phyloP scores from a whole-genome alignment of 2,113 vertebrate species.

The Speoplatyrhinus poulsoni region DNA sequence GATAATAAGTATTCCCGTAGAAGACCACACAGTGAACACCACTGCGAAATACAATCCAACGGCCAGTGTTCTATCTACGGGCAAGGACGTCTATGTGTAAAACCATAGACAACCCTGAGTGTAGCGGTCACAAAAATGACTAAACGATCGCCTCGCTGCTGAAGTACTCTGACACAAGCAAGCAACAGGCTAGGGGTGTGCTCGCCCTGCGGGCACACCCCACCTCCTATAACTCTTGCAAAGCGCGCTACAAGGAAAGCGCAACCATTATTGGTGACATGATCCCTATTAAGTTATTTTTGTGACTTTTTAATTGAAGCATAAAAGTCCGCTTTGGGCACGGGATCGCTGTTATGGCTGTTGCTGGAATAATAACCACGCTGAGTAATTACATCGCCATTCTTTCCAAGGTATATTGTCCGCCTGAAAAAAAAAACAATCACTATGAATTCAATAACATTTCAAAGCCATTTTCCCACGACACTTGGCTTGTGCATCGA shows the following conservation, averaged over 20 bases:
- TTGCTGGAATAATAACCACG: too few relatives aligned
- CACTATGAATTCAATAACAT: too few relatives aligned
- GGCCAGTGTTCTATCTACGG: constrained; percentile 18
- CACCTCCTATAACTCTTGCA: constrained; percentile 45
- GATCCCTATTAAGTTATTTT: constrained; percentile 22
- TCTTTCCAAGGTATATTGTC: too few relatives aligned
- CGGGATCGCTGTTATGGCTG: too few relatives aligned
- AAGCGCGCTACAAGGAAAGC: constrained; percentile 50
- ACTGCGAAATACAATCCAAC: constrained; percentile 25
- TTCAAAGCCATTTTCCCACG: too few relatives aligned
- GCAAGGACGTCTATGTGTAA: constrained; percentile 17
- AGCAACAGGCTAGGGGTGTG: constrained; percentile 61
- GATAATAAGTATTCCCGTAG: neutral
- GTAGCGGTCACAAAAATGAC: constrained; percentile 57
- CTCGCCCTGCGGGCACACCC: constrained; percentile 70
- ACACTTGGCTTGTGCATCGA: too few relatives aligned
- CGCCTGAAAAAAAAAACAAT: too few relatives aligned
- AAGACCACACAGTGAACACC: neutral
- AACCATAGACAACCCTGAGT: constrained; percentile 30
- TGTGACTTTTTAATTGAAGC: neutral
- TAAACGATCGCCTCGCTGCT: constrained; percentile 61
- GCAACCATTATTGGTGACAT: constrained; percentile 28
- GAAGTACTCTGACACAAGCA: constrained; percentile 67
- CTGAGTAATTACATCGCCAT: too few relatives aligned
- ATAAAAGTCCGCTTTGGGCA: neutral